Evolutionary conservation across 2,888 invertebrate genomes (phyloP).

Genomic region (Protonemura montana): DNA sequence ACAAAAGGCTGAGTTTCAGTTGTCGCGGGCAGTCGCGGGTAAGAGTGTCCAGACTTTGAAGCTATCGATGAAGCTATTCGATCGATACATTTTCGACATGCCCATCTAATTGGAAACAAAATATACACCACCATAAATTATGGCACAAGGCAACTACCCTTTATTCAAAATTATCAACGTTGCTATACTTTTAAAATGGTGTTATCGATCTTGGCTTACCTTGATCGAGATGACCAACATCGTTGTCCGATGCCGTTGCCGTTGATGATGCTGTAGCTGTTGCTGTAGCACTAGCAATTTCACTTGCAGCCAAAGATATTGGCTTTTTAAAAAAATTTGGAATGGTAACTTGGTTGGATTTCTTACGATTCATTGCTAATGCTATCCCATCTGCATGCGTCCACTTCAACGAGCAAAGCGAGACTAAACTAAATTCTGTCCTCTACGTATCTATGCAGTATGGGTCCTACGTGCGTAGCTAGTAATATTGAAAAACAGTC

Average conservation of each 20-base stretch:
- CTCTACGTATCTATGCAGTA: background rate
- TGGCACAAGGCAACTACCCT: background rate
- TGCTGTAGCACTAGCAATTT: background rate
- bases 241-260: background rate
- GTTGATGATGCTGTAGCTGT: background rate
- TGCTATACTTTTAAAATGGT: slow-evolving; percentile 1
- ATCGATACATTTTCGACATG: background rate
- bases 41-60: background rate
- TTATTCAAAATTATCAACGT: slow-evolving; percentile 4
- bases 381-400: background rate
- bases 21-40: background rate
- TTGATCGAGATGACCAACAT: background rate
- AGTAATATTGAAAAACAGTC: slow-evolving; percentile 1
- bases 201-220: background rate
- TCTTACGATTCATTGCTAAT: background rate
- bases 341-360: background rate
- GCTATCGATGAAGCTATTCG: background rate
- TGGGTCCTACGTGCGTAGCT: background rate
- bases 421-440: background rate
- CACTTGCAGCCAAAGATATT: background rate
- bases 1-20: slow-evolving; percentile 12
- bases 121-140: background rate
- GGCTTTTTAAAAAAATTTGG: background rate
- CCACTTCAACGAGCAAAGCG: slow-evolving; percentile 1
- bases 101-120: slow-evolving; percentile 4